Percentiles rank a stretch among this genome's conserved stretches.
Evolutionary conservation across 2,797 vertebrate genomes (phyloP).

Genomic region (Myiothlypis coronata): DNA sequence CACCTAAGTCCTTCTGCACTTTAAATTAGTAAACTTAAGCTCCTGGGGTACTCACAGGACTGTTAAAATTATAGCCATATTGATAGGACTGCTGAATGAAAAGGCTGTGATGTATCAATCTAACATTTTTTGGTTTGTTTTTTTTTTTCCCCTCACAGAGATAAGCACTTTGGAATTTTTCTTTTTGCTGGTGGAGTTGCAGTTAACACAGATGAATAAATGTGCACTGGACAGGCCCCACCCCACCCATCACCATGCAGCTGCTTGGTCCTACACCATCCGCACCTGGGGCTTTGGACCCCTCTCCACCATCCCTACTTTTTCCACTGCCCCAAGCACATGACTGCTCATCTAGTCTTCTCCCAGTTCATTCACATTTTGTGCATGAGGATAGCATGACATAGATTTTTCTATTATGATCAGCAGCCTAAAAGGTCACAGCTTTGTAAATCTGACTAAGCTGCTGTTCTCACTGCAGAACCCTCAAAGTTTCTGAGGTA

Average conservation of each 20-base stretch:
- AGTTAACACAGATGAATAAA: not conserved
- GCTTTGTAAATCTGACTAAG: not conserved
- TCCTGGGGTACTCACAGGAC: not conserved
- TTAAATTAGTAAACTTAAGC: not conserved
- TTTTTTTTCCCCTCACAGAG: rapidly evolving
- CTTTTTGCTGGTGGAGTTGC: not conserved
- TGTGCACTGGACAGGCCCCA: too few species aligned
- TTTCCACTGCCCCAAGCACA: not conserved
- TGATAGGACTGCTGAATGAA: not conserved
- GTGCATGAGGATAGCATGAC: too few species aligned
- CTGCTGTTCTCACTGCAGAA: not conserved
- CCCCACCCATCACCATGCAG: not conserved
- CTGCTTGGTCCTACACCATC: not conserved
- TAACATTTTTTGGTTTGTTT: not conserved
- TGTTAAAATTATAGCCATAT: not conserved
- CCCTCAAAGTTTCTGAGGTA: not conserved
- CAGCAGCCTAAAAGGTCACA: not conserved
- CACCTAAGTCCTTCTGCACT: not conserved
- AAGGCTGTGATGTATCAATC: not conserved
- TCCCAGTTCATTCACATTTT: not conserved
- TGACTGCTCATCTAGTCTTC: not conserved
- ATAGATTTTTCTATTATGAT: not conserved
- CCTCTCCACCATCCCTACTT: not conserved
- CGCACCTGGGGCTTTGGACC: not conserved
- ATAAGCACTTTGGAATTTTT: not conserved